Evolutionary conservation across 2,888 invertebrate genomes (phyloP).

Genomic region (Tinea pellionella): DNA sequence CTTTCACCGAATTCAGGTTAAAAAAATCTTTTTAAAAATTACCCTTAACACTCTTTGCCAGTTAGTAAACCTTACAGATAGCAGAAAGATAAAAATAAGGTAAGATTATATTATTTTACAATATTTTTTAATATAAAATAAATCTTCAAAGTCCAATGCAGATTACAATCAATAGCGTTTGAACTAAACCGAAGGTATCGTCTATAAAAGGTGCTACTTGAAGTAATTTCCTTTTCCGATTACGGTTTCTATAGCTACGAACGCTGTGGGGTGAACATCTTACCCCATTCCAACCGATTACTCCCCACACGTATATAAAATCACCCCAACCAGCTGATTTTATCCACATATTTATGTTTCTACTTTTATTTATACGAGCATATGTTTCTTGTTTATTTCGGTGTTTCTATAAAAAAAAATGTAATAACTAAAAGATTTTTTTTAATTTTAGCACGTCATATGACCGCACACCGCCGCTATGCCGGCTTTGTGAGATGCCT

Average conservation of each 20-base stretch:
- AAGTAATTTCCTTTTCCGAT: background rate
- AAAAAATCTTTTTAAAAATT: too few species aligned
- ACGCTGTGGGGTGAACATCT: background rate
- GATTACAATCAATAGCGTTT: background rate
- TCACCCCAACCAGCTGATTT: slow-evolving; percentile 10
- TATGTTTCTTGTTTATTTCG: background rate
- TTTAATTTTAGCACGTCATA: too few species aligned
- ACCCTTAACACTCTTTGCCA: too few species aligned
- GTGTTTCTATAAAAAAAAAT: background rate
- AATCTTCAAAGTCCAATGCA: too few species aligned
- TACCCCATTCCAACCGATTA: background rate
- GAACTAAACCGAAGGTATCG: background rate
- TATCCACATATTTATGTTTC: slow-evolving; percentile 3
- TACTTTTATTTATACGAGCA: background rate
- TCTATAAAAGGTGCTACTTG: background rate
- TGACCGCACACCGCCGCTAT: too few species aligned
- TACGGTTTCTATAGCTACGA: background rate
- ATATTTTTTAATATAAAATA: too few species aligned
- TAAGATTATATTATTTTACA: too few species aligned
- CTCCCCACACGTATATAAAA: background rate
- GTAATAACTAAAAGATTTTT: background rate
- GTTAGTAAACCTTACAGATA: too few species aligned
- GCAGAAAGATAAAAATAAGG: too few species aligned
- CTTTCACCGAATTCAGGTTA: too few species aligned
- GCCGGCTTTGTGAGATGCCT: too few species aligned